These are phyloP conservation scores for Hedychridium roseum DNA, from an alignment of 2,888 invertebrate genomes.

Conservation along the genomic window DNA sequence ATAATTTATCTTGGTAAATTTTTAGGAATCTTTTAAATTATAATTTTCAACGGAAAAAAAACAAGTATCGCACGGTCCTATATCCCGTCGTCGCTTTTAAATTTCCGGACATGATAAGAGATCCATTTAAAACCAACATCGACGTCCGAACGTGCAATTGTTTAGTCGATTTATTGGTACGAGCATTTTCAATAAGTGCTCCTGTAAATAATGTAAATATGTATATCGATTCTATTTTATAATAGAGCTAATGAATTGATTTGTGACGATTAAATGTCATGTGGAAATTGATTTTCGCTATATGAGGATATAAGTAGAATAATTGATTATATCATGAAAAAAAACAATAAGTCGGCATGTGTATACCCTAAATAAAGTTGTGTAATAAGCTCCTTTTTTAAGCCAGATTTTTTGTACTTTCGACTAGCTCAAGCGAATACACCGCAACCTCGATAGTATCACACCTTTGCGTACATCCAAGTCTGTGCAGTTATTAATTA, in stretches of 20 bases:
- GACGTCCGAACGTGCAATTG: conserved; percentile 62
- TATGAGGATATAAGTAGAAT: conserved; percentile 56
- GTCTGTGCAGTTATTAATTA: neutral
- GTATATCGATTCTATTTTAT: conserved; percentile 63
- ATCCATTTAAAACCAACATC: conserved; percentile 60
- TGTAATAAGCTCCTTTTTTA: conserved; percentile 64
- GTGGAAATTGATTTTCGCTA: too few species aligned
- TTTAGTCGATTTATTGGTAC: conserved; percentile 56
- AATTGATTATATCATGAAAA: conserved; percentile 56
- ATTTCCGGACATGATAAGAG: too few species aligned
- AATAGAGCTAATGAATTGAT: conserved; percentile 55
- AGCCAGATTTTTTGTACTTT: conserved; percentile 50
- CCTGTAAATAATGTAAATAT: conserved; percentile 63
- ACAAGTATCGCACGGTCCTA: too few species aligned
- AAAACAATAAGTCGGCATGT: conserved; percentile 60
- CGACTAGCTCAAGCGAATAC: neutral
- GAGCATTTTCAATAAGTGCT: conserved; percentile 46
- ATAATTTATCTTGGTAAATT: neutral
- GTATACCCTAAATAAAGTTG: conserved; percentile 64
- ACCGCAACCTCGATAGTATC: neutral
- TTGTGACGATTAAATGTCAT: conserved; percentile 44
- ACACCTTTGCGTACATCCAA: neutral
- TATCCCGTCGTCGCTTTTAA: too few species aligned
- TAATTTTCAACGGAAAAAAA: too few species aligned
- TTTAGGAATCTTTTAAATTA: too few species aligned